Evolutionary conservation across 37 sponge, comb jelly and placozoan species (phyloP), one percentile per base, ranked within the genome.

Genomic region (Theonella swinhoei): DNA sequence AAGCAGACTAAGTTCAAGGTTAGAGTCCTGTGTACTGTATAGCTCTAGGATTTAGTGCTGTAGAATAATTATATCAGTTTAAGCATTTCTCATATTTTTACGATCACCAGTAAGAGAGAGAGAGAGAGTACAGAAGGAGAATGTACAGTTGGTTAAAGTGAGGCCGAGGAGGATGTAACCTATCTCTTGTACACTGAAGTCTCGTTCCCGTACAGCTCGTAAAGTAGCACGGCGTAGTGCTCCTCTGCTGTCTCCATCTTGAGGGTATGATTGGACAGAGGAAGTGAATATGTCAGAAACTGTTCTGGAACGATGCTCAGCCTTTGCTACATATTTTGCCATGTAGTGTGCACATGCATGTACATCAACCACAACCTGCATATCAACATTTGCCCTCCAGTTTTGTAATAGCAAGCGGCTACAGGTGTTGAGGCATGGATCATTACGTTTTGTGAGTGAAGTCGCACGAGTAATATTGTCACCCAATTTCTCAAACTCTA

Each of bases 151-250:
- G 4, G 41, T 47, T 40, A 84, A 25, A 2, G 70, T 68, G 2
- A 76, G 64, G 40, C 80, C 31, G 4, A 68, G 76, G 2, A 85
- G 65, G 42, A 79, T 39, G 69, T 79, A 80, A 54, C 36, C 14
- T 2, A 72, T 77, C 40, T 85, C 87, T 69, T 85, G 87, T 23
- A 80, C 79, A 62, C 70, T 68, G 77, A 78, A 85, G 64, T 85
- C 87, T 11, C 79, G 42, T 40, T 79, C 87, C 3, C 79, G 80
- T 42, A 85, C 73, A 39, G 72, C 7, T 1, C 40, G 4, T 0
- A 78, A 1, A 59, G 80, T 66, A 23, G 70, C 68, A 26, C 28
- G 9, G 1, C 65, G 73, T 23, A 85, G 20, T 1, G 39, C 87
- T 29, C 2, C 11, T 4, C 4, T 2, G 4, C 62, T 3, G 17